A percentile compares a stretch with the other conserved stretches of the same genome.
Evolutionary conservation across 2,113 vertebrate genomes (phyloP).

Genomic region (Callipepla squamata): DNA sequence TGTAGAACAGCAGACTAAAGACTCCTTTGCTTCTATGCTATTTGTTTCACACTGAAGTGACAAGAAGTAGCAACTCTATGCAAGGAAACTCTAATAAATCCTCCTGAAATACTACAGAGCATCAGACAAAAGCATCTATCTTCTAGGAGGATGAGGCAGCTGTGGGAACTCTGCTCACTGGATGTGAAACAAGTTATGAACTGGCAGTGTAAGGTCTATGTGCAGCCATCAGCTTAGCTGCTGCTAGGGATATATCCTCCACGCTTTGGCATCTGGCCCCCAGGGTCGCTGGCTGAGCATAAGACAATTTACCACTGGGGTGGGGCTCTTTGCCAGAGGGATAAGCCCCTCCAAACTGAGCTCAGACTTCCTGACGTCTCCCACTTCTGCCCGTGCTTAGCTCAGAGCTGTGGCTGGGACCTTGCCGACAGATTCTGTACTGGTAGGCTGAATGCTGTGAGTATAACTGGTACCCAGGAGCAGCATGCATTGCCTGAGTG

Average conservation of each 20-base stretch:
- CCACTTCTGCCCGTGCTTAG: not conserved
- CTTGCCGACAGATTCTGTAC: not conserved
- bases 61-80: not conserved
- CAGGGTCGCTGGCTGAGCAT: conserved; percentile 2
- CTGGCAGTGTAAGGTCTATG: not conserved
- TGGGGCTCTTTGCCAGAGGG: conserved; percentile 36
- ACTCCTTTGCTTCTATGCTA: not conserved
- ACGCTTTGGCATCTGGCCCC: conserved; percentile 13
- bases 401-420: not conserved
- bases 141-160: conserved; percentile 45
- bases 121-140: not conserved
- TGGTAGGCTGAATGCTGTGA: not conserved
- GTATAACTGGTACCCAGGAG: not conserved
- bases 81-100: not conserved
- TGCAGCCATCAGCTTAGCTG: conserved; percentile 23
- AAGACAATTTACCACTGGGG: not conserved
- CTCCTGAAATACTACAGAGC: not conserved
- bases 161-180: conserved; percentile 7
- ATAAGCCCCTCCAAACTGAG: conserved; percentile 34
- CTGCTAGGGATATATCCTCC: conserved; percentile 39
- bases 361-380: conserved; percentile 50
- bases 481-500: rapidly evolving
- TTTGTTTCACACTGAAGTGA: not conserved
- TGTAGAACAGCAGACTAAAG: not conserved
- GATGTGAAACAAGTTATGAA: not conserved